phyloP scores from a whole-genome alignment of 1,140 invertebrate species.

The Pantala flavescens region DNA sequence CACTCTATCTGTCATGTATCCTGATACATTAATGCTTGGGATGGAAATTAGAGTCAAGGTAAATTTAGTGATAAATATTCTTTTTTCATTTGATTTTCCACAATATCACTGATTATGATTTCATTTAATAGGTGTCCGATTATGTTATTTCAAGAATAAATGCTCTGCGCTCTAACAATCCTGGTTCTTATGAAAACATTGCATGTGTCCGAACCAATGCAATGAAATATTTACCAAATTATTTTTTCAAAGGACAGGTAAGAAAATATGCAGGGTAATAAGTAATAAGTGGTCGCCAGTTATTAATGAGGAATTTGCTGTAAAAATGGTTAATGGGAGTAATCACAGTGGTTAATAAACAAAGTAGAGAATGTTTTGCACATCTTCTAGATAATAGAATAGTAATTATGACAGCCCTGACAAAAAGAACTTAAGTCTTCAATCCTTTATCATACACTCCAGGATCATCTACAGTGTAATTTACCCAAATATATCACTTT shows the following conservation, averaged over 20 bases:
- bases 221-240: slow-evolving; percentile 98
- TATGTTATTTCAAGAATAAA: slow-evolving; percentile 93
- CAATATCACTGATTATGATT: background rate
- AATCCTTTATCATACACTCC: no score
- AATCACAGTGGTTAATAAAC: no score
- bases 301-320: no score
- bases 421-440: no score
- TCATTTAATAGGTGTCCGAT: slow-evolving; percentile 53
- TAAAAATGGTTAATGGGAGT: no score
- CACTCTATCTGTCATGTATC: slow-evolving; percentile 81
- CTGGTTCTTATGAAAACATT: slow-evolving; percentile 81
- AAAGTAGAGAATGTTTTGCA: no score
- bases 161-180: slow-evolving; percentile 67
- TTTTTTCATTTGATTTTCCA: background rate
- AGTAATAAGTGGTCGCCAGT: no score
- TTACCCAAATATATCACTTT: no score
- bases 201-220: slow-evolving; percentile 94
- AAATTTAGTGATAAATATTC: background rate
- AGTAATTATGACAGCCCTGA: no score
- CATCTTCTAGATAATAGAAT: no score
- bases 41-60: slow-evolving; percentile 98
- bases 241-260: slow-evolving; percentile 88
- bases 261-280: no score
- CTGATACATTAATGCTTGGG: slow-evolving; percentile 80
- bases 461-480: no score